Base-by-base conservation (phyloP, 2,113 vertebrate genomes). In the Phaetusa simplex region DNA sequence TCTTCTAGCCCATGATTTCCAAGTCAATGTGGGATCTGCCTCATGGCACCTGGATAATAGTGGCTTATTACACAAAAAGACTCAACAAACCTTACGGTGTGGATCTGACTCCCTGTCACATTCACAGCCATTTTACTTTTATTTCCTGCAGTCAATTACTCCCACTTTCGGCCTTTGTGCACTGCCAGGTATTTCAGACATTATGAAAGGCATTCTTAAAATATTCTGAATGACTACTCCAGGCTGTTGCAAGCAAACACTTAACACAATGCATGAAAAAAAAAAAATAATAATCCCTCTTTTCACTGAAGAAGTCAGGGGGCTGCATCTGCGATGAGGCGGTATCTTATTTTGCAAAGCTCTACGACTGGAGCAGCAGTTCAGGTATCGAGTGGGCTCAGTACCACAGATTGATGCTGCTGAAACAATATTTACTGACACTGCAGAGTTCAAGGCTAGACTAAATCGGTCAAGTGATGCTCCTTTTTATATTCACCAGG, bases 91-190 rank as follows among this genome's bases (percentile, higher is more conserved):
- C 20, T 81, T 58, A 47, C 5, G 1, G 42, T 6, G 53, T 61
- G 72, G 82, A 61, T 88, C 34, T 47, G 89, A 50, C 82, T 91
- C 86, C 29, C 15, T 72, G 89, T 90, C 70, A 73, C 81, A 47
- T 64, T 91, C 52, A 4, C 73, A 93, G 81, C 66, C 84, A 13
- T 87, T 72, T 91, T 6, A 23, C 93, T 93, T 91, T 74, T 64
- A 49, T 96, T 94, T 78, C 74, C 85, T 40, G 74, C 87, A 93
- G 91, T 87, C 91, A 94, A 77, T 93, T 90, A 87, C 93, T 95
- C 92, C 94, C 93, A 96, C 96, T 96, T 96, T 86, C 5, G 58
- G 91, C 72, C 95, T 90, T 86, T 95, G 91, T 95, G 84, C 78
- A 82, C 62, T 47, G 66, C 78, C 93, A 93, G 96, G 70, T 95